A percentile compares a stretch with the other conserved stretches of the same genome.
phyloP scores from a whole-genome alignment of 2,797 vertebrate genomes.

The Gymnodraco acuticeps region DNA sequence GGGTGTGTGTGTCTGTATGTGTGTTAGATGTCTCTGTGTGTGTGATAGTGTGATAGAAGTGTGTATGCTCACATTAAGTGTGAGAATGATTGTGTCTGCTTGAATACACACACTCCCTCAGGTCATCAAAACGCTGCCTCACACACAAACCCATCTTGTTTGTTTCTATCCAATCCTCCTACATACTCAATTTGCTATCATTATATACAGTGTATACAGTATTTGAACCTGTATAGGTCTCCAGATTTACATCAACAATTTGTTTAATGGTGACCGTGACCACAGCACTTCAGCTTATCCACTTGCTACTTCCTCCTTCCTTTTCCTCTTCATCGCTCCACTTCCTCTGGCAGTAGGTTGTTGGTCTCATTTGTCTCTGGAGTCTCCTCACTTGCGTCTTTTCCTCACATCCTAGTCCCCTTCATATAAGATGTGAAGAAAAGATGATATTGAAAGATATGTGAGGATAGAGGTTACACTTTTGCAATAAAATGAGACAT shows the following conservation, averaged over 20 bases:
- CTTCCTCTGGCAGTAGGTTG: not conserved
- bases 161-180: conserved; percentile 26
- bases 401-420: not conserved
- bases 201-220: no score
- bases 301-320: conserved; percentile 8
- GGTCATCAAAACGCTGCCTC: conserved; percentile 43
- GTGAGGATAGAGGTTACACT: not conserved
- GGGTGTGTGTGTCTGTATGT: conserved; percentile 21
- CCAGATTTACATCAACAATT: conserved; percentile 16
- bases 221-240: conserved; percentile 28
- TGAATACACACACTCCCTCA: conserved; percentile 38
- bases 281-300: conserved; percentile 6
- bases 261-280: conserved; percentile 8
- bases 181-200: conserved; percentile 8
- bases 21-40: not conserved
- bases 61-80: conserved; percentile 9
- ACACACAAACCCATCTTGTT: conserved; percentile 31
- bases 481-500: conserved; percentile 6
- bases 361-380: not conserved
- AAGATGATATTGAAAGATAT: not conserved
- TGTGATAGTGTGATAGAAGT: no score
- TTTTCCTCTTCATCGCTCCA: not conserved
- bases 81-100: conserved; percentile 38
- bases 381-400: not conserved
- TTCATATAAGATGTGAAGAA: not conserved